These are phyloP conservation scores for Cyclina sinensis DNA, from an alignment of 1,140 invertebrate species.

Conservation along the genomic window DNA sequence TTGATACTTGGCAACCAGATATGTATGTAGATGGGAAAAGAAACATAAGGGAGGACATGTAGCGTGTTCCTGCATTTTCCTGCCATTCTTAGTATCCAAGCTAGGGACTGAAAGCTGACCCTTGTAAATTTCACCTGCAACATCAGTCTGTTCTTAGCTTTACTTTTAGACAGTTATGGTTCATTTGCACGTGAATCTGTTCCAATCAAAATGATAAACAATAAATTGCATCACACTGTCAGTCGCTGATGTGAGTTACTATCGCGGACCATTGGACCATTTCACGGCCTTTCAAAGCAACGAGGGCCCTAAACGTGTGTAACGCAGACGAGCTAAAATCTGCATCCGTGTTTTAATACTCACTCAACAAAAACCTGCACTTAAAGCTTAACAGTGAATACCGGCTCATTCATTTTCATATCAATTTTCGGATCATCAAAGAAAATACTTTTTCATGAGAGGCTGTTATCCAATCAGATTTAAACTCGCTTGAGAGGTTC, in stretches of 20 bases:
- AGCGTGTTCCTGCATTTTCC: too few relatives aligned
- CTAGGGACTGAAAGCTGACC: too few relatives aligned
- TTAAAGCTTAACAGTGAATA: slow-evolving; percentile 40
- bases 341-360: not conserved
- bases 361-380: not conserved
- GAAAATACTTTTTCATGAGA: slow-evolving; percentile 65
- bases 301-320: not conserved
- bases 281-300: not conserved
- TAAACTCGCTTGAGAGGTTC: slow-evolving; percentile 57
- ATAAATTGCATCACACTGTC: too few relatives aligned
- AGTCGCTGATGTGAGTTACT: not conserved
- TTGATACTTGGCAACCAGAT: too few relatives aligned
- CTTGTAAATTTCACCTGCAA: too few relatives aligned
- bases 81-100: too few relatives aligned
- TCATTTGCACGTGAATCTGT: too few relatives aligned
- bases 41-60: too few relatives aligned
- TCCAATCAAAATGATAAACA: too few relatives aligned
- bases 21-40: too few relatives aligned
- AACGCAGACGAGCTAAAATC: not conserved
- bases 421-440: slow-evolving; percentile 63
- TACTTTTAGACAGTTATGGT: too few relatives aligned
- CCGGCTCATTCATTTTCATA: slow-evolving; percentile 50
- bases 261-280: not conserved
- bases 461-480: slow-evolving; percentile 59
- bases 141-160: too few relatives aligned